Base-by-base conservation (phyloP, 1,140 invertebrate genomes). In the Oncopodura yosiiana region DNA sequence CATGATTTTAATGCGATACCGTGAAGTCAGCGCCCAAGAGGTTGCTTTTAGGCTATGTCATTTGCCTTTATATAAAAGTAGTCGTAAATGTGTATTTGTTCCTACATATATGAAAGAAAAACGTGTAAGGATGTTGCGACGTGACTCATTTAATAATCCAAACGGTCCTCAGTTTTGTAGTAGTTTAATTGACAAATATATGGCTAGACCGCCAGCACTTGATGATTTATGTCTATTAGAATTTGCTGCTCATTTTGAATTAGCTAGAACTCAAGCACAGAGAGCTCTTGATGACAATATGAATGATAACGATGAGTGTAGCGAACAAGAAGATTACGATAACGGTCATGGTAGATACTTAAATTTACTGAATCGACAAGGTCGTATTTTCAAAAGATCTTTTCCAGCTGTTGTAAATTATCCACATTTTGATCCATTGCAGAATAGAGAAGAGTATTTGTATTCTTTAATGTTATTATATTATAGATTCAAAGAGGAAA, bases 21-120 rank as follows among this genome's bases (percentile, higher is more conserved):
- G 59, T 12, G 38, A 55, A 49, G 38, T 58, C 8, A 50, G 55
- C 5, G 55, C 54, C 41, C 53, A 37, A 43, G 58, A 63, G 48
- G 58, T 41, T 12, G 56, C 46, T 11, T 63, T 27, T 52, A 54
- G 62, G 32, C 29, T 48, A n/a, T 26, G 43, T 11, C 55, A 62
- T 50, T 44, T 62, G n/a, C 29, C 30, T 55, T 27, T 37, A 21
- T 29, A 45, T 27, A 26, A 49, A 34, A 21, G 26, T 18, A 11
- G 37, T 18, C 21, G 19, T 8, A 3, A 8, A 16, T 34, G 3
- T 3, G 11, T 12, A 3, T 26, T 14, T 24, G 3, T 23, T 26
- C 21, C 37, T 21, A 36, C 26, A n/a, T 43, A 5, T 16, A 29
- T 18, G 39, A 41, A 27, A 19, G 37, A 41, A 27, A 43, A 4